These are phyloP conservation scores for Zophobas atratus DNA, from an alignment of 1,140 invertebrate genomes.

Conservation along the genomic window DNA sequence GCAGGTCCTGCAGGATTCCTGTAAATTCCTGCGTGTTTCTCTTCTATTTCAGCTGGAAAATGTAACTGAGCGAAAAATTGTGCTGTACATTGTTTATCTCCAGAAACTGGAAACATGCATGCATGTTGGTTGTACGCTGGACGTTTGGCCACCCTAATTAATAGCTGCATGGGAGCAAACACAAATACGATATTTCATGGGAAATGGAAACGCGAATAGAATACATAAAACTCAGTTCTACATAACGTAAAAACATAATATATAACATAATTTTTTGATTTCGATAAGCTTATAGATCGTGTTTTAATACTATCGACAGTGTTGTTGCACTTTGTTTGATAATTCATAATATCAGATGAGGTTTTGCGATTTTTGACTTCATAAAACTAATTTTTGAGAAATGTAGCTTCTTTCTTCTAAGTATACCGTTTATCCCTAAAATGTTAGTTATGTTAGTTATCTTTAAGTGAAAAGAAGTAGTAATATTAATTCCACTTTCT, in stretches of 20 bases:
- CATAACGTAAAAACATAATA: background rate
- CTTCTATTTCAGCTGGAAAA: conserved; percentile 23
- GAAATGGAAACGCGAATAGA: background rate
- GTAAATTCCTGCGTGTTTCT: conserved; percentile 47
- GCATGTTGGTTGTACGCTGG: conserved; percentile 1
- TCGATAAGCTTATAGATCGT: too few relatives aligned
- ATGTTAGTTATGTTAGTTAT: too few relatives aligned
- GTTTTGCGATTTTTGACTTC: too few relatives aligned
- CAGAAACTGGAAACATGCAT: conserved; percentile 33
- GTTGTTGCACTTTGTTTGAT: too few relatives aligned
- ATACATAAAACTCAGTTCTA: background rate
- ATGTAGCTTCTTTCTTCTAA: too few relatives aligned
- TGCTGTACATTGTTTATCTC: conserved; percentile 40
- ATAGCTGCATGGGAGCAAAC: conserved; percentile 8
- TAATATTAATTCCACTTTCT: too few relatives aligned
- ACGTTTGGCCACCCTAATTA: conserved; percentile 25
- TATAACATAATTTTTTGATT: too few relatives aligned
- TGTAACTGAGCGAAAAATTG: conserved; percentile 48
- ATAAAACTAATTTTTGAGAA: too few relatives aligned
- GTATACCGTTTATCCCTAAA: too few relatives aligned
- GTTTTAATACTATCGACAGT: too few relatives aligned
- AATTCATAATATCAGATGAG: too few relatives aligned
- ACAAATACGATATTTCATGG: conserved; percentile 19
- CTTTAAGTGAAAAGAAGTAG: too few relatives aligned
- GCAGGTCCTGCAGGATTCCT: conserved; percentile 50